Evolutionary conservation across 2,113 vertebrate genomes (phyloP).

Genomic region (Stigmatopora nigra): DNA sequence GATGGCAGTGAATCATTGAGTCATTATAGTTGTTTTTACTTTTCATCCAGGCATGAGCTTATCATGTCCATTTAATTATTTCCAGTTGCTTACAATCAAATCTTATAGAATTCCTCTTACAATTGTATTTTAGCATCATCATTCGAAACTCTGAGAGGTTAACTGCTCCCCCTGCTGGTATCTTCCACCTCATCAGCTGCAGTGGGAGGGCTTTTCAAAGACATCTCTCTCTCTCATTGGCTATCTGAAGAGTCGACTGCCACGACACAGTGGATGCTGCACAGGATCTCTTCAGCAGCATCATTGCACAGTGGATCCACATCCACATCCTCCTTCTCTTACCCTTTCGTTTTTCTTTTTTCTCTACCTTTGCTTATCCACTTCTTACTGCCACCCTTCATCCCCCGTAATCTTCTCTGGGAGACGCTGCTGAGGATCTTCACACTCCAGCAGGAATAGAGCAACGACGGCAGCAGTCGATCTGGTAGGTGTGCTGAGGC

Average conservation of each 20-base stretch:
- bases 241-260: conserved; percentile 75
- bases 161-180: conserved; percentile 53
- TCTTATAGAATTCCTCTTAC: neutral
- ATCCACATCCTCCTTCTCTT: conserved; percentile 59
- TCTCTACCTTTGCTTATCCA: conserved; percentile 48
- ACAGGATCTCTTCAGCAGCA: conserved; percentile 72
- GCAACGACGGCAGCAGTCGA: conserved; percentile 38
- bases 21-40: neutral
- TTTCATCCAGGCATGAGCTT: neutral
- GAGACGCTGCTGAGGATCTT: conserved; percentile 52
- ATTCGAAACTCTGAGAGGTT: neutral
- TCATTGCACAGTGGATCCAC: conserved; percentile 61
- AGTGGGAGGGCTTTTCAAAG: conserved; percentile 54
- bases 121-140: neutral
- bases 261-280: conserved; percentile 76
- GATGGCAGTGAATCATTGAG: neutral
- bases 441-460: conserved; percentile 32
- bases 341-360: conserved; percentile 45
- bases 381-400: conserved; percentile 32
- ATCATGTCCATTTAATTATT: neutral
- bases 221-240: conserved; percentile 54
- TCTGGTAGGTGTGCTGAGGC: conserved; percentile 68
- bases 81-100: neutral
- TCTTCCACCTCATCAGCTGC: conserved; percentile 55
- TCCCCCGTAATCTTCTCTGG: conserved; percentile 29